These are phyloP conservation scores for Oikopleura dioica DNA, from an alignment of 23 tunicate genomes.

Conservation along the genomic window DNA sequence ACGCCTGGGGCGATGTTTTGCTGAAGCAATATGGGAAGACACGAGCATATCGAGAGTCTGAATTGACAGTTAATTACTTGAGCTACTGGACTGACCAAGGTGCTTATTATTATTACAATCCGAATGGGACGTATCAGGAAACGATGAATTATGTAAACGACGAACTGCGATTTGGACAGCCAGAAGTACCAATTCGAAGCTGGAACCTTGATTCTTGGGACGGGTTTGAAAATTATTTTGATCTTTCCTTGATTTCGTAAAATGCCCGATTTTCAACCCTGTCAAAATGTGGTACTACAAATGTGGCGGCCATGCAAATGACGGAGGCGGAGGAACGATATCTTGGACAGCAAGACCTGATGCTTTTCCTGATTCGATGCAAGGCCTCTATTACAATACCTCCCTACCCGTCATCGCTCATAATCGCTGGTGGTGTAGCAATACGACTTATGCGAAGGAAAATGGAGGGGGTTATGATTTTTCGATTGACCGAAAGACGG, in stretches of 20 bases:
- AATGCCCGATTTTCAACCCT: too few species aligned
- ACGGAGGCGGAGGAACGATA: constrained; percentile 34
- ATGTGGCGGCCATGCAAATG: constrained; percentile 20
- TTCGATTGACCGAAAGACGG: constrained; percentile 20
- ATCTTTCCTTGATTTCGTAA: too few species aligned
- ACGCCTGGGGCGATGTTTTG: constrained; percentile 45
- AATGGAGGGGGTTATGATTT: constrained; percentile 63
- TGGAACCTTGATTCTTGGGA: constrained; percentile 75
- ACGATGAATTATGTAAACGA: constrained; percentile 37
- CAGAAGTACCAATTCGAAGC: neutral
- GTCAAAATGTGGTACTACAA: constrained; percentile 95
- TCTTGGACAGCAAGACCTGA: constrained; percentile 50
- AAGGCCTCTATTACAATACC: constrained; percentile 22
- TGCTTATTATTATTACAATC: constrained; percentile 49
- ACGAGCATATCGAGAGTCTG: constrained; percentile 28
- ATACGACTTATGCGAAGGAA: constrained; percentile 50
- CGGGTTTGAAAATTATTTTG: too few species aligned
- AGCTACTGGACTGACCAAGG: constrained; percentile 80
- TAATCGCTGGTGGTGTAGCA: constrained; percentile 62
- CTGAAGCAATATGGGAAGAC: constrained; percentile 29
- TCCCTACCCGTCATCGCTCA: constrained; percentile 63
- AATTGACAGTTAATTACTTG: constrained; percentile 54
- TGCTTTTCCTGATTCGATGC: constrained; percentile 52
- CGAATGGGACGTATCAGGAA: constrained; percentile 40
- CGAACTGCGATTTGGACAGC: neutral